Percentiles rank a stretch among this genome's conserved stretches.
Conservation (phyloP, 1,140 invertebrate species). For the Drosophila malerkotliana region DNA sequence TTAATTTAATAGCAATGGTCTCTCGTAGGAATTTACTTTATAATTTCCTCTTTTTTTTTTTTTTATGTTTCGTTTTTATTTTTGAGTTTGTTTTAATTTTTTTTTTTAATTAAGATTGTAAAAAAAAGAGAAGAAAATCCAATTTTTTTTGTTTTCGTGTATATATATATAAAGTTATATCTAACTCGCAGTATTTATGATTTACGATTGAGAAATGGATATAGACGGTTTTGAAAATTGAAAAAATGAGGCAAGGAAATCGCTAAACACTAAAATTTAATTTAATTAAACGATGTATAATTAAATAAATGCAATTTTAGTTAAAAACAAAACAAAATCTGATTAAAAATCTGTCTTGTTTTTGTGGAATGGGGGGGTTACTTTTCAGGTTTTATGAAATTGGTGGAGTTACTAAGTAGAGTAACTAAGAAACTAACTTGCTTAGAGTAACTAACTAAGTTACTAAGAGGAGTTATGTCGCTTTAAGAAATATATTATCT, state of each 20-base stretch:
- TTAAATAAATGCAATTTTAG: slow-evolving; percentile 82
- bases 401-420: too few species aligned
- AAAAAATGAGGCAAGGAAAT: slow-evolving; percentile 31
- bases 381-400: not conserved
- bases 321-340: slow-evolving; percentile 64
- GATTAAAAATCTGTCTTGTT: slow-evolving; percentile 1
- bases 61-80: slow-evolving; percentile 14
- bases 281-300: slow-evolving; percentile 74
- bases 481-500: too few species aligned
- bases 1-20: slow-evolving; percentile 8
- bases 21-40: slow-evolving; percentile 9
- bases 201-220: slow-evolving; percentile 54
- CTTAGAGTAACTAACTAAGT: too few species aligned
- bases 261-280: slow-evolving; percentile 57
- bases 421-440: too few species aligned
- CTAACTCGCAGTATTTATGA: slow-evolving; percentile 79
- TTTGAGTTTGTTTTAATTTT: slow-evolving; percentile 17
- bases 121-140: slow-evolving; percentile 20
- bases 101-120: slow-evolving; percentile 28
- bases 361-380: not conserved
- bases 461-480: too few species aligned
- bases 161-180: slow-evolving; percentile 44
- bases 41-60: not conserved
- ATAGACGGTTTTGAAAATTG: slow-evolving; percentile 11
- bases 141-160: slow-evolving; percentile 29